Percentiles rank a stretch among this genome's conserved stretches.
Evolutionary conservation across 2,888 invertebrate species (phyloP).

Genomic region (Balanococcus diminutus): DNA sequence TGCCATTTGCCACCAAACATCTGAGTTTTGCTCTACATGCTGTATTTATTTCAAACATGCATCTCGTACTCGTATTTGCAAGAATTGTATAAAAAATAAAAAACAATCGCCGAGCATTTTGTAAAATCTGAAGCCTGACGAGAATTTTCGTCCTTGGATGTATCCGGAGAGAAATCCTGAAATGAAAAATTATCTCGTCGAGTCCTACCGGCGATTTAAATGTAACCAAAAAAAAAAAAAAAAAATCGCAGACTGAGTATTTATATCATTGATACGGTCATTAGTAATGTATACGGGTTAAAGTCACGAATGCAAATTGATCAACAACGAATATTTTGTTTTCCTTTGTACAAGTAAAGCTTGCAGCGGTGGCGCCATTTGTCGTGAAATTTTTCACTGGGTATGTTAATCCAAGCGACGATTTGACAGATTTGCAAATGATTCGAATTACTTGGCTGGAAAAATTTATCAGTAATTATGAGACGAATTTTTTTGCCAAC

Average conservation of each 20-base stretch:
- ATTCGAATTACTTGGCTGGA: background rate
- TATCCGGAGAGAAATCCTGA: background rate
- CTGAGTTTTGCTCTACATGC: background rate
- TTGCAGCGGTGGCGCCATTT: background rate
- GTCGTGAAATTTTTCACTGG: background rate
- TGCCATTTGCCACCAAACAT: too few relatives aligned
- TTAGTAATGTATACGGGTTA: constrained; percentile 13
- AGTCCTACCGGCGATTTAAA: background rate
- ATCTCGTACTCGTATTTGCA: background rate
- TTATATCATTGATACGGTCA: background rate
- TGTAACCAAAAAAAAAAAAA: background rate
- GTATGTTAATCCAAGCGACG: background rate
- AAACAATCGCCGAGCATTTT: background rate
- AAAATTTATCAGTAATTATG: background rate
- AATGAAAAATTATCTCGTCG: background rate
- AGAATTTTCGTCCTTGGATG: background rate
- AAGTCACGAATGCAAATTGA: constrained; percentile 4
- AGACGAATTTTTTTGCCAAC: background rate
- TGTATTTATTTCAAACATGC: background rate
- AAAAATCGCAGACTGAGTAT: background rate
- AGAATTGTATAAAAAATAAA: background rate
- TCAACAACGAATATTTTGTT: background rate
- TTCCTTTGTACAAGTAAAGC: background rate
- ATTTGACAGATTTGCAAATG: background rate
- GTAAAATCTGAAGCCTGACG: background rate